Evolutionary conservation across 2,113 vertebrate genomes (phyloP).

Genomic region (Megaceryle torquata): DNA sequence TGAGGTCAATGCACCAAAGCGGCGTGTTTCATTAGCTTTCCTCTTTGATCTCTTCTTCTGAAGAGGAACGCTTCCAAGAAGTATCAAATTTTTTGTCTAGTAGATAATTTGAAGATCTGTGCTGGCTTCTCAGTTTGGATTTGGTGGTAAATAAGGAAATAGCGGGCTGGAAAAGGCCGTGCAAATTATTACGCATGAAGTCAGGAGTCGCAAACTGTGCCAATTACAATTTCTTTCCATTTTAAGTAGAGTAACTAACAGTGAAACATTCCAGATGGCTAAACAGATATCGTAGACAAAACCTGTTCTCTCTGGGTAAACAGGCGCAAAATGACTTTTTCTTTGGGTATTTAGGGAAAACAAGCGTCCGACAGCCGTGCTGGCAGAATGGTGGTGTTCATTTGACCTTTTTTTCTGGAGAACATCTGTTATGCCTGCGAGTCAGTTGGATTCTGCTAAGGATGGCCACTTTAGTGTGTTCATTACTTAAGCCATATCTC

Average conservation of each 20-base stretch:
- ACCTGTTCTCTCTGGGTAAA: constrained; percentile 5
- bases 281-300: constrained; percentile 29
- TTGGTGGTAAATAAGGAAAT: constrained; percentile 33
- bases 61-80: background rate
- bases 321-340: background rate
- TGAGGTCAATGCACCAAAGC: accelerated
- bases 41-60: background rate
- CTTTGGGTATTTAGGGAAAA: background rate
- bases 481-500: background rate
- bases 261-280: constrained; percentile 41
- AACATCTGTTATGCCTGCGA: background rate
- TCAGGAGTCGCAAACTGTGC: constrained; percentile 44
- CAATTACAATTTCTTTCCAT: constrained; percentile 40
- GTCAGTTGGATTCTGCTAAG: background rate
- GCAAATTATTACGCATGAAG: background rate
- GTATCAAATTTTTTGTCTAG: background rate
- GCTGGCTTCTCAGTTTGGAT: constrained; percentile 14
- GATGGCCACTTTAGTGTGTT: background rate
- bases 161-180: background rate
- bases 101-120: background rate
- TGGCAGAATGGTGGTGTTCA: background rate
- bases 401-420: background rate
- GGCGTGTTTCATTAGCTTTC: background rate
- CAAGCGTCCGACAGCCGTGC: background rate
- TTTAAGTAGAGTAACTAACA: constrained; percentile 46